phyloP scores from a whole-genome alignment of 2,888 invertebrate genomes.

The Platycnemis pennipes region DNA sequence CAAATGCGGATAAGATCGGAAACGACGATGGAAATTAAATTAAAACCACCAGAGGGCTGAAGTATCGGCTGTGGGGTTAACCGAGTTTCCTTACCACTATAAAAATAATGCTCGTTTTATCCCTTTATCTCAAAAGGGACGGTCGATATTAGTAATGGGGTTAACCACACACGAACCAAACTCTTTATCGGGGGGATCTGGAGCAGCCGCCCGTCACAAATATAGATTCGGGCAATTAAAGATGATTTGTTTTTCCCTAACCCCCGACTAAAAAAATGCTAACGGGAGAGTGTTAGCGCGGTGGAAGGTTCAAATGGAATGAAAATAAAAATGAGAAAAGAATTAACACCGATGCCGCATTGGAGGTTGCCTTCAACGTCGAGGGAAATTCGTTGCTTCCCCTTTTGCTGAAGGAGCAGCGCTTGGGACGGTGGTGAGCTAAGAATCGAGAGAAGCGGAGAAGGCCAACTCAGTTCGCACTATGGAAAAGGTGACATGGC shows the following conservation, averaged over 20 bases:
- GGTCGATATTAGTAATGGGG: conserved; percentile 9
- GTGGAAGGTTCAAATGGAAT: background rate
- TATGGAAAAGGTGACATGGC: too few relatives aligned
- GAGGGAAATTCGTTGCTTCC: background rate
- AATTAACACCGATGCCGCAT: background rate
- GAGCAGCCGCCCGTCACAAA: background rate
- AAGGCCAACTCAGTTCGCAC: too few relatives aligned
- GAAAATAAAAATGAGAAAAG: background rate
- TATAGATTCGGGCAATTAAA: conserved; percentile 17
- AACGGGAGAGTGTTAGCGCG: background rate
- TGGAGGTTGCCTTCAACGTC: background rate
- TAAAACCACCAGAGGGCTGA: background rate
- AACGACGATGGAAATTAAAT: background rate
- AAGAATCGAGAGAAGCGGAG: too few relatives aligned
- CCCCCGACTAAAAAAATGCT: background rate
- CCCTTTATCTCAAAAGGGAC: background rate
- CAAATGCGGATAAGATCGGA: background rate
- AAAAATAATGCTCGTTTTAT: background rate
- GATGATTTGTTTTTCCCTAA: background rate
- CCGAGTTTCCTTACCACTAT: background rate
- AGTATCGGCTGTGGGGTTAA: background rate
- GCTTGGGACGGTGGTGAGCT: too few relatives aligned
- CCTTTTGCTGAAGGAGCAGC: too few relatives aligned
- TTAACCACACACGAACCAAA: background rate
- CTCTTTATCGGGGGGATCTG: background rate